Evolutionary conservation across 2,797 vertebrate genomes (phyloP).

Genomic region (Sebastiscus tertius): DNA sequence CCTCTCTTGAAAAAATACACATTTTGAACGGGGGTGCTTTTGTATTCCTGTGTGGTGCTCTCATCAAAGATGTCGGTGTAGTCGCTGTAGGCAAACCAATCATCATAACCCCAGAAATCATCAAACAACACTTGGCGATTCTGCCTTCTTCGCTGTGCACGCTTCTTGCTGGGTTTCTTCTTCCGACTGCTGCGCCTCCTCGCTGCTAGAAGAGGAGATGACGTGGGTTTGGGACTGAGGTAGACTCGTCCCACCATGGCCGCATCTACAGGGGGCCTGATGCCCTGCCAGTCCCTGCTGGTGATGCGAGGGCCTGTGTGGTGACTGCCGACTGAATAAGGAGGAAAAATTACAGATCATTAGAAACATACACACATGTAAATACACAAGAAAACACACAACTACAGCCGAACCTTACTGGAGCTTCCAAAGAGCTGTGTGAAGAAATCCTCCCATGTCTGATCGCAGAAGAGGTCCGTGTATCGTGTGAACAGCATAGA

Average conservation of each 20-base stretch:
- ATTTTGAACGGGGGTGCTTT: slow-evolving; percentile 87
- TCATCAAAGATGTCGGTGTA: slow-evolving; percentile 18
- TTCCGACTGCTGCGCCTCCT: slow-evolving; percentile 13
- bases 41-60: slow-evolving; percentile 35
- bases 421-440: slow-evolving; percentile 80
- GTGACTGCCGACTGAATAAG: slow-evolving; percentile 46
- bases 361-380: not conserved
- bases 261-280: slow-evolving; percentile 86
- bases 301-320: slow-evolving; percentile 69
- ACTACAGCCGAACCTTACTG: slow-evolving; percentile 56
- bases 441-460: slow-evolving; percentile 84
- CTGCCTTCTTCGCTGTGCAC: slow-evolving; percentile 28
- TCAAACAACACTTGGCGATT: slow-evolving; percentile 51
- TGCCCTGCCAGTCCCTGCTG: slow-evolving; percentile 86
- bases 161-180: slow-evolving; percentile 53
- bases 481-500: slow-evolving; percentile 88
- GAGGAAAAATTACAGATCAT: not conserved
- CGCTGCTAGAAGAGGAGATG: not conserved
- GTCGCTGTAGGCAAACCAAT: slow-evolving; percentile 55
- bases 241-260: slow-evolving; percentile 89
- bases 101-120: slow-evolving; percentile 63
- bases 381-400: not conserved
- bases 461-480: slow-evolving; percentile 83
- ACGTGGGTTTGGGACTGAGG: slow-evolving; percentile 66
- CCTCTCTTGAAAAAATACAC: slow-evolving; percentile 94